Conservation (phyloP, 2,113 vertebrate genomes). For the Oreochromis tanganicae region DNA sequence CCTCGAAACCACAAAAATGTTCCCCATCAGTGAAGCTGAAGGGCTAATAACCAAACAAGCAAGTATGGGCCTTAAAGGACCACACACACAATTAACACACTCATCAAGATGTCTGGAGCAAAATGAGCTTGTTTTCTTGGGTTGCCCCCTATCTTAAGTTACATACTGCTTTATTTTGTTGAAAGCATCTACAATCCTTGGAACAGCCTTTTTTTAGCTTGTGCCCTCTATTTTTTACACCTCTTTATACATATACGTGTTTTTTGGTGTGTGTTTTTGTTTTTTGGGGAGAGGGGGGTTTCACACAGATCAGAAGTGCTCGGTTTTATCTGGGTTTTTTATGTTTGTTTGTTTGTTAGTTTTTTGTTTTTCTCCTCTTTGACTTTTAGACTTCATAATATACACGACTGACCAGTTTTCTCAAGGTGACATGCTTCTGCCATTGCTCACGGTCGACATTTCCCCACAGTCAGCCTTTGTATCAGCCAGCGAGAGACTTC, state of each 20-base stretch:
- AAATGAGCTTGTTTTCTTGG: constrained; percentile 32
- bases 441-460: not conserved
- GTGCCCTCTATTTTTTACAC: not conserved
- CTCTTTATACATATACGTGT: not conserved
- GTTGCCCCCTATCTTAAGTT: constrained; percentile 16
- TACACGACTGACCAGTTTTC: not conserved
- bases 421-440: not conserved
- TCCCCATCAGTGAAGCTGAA: constrained; percentile 47
- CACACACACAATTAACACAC: constrained; percentile 51
- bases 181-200: not conserved
- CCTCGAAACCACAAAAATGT: constrained; percentile 53
- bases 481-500: constrained; percentile 13
- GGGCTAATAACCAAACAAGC: constrained; percentile 54
- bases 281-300: not conserved
- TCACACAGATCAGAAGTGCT: not conserved
- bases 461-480: constrained; percentile 7
- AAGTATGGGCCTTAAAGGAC: constrained; percentile 34
- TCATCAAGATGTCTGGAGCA: constrained; percentile 60
- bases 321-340: accelerated
- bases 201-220: not conserved
- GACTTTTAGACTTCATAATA: not conserved
- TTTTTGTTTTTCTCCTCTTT: not conserved
- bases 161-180: not conserved
- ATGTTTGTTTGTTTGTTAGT: not conserved
- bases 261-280: not conserved